Percentiles rank a stretch among this genome's conserved stretches.
Conservation (phyloP, 2,797 vertebrate genomes). For the Phataginus tetradactyla region DNA sequence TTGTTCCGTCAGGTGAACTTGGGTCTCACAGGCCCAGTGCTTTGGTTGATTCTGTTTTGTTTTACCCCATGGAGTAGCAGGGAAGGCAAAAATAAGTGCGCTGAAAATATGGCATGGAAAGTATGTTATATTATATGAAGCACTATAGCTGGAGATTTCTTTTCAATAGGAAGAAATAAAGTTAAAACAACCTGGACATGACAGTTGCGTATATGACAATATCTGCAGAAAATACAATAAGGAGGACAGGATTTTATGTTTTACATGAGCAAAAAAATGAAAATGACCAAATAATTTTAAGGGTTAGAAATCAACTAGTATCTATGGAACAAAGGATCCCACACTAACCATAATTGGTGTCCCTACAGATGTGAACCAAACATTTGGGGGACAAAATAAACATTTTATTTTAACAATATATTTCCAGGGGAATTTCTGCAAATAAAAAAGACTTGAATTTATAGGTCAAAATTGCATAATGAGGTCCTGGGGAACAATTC, state of each 20-base stretch:
- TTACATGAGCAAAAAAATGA: not conserved
- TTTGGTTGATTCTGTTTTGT: not conserved
- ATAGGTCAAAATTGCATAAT: not conserved
- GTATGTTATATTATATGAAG: too few species aligned
- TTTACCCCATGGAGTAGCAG: not conserved
- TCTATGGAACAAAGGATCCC: not conserved
- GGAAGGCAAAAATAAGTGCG: not conserved
- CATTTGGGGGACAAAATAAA: not conserved
- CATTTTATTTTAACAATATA: not conserved
- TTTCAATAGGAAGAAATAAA: not conserved
- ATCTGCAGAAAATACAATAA: not conserved
- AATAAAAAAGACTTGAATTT: not conserved
- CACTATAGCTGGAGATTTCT: not conserved
- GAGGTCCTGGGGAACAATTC: not conserved
- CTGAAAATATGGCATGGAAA: not conserved
- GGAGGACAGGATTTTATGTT: not conserved
- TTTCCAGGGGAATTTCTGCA: slow-evolving; percentile 21
- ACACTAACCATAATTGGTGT: not conserved
- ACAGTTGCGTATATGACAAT: not conserved
- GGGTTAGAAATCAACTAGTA: not conserved
- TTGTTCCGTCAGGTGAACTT: not conserved
- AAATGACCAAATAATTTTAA: not conserved
- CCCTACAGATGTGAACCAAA: not conserved
- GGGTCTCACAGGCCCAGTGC: not conserved
- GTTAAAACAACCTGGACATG: not conserved